Base-by-base conservation (phyloP, 2,113 vertebrate genomes). In the Clarias magur region DNA sequence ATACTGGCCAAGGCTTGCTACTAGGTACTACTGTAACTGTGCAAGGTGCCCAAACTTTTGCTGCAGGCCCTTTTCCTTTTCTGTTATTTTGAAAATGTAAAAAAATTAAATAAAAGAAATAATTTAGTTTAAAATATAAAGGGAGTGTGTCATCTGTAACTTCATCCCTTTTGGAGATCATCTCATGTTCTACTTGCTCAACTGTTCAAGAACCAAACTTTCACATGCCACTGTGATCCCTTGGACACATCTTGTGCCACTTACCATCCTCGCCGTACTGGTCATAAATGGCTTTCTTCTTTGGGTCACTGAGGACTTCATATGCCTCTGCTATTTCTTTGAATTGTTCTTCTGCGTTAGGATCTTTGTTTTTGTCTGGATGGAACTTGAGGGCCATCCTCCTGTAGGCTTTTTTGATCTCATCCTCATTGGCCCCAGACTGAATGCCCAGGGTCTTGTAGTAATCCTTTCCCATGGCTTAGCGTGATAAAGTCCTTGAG, bases 251-350 rank as follows among this genome's bases (percentile, higher is more conserved):
- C n/a, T 17, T 62, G 68, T 27, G 21, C 42, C 57, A 87, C 93
- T 96, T 95, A 99, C 98, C 98, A 96, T 99, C 98, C 90, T 99
- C 98, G 85, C 98, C 98, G 0, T 98, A 98, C 89, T 99, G 97
- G 93, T 99, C 98, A 0, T 98, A 99, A 80, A 99, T 95, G 0
- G 95, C 95, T 91, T 97, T 95, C 91, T 99, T 99, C 94, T 99
- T 99, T 90, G 98, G 97, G 93, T 99, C 98, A 1, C 98, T 98
- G 89, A 99, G 96, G n/a, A 99, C 98, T 0, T 99, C 98, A 0
- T 99, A 99, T 91, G 98, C 98, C 91, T 99, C 98, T 0, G 98
- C 98, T 0, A 99, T 98, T 92, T 99, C 98, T 93, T 99, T 99
- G 93, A 99, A 99, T 93, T 97, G 98, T 91, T 99, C 98, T 92